Base-by-base conservation (phyloP, 2,113 vertebrate species). In the Bettongia penicillata region DNA sequence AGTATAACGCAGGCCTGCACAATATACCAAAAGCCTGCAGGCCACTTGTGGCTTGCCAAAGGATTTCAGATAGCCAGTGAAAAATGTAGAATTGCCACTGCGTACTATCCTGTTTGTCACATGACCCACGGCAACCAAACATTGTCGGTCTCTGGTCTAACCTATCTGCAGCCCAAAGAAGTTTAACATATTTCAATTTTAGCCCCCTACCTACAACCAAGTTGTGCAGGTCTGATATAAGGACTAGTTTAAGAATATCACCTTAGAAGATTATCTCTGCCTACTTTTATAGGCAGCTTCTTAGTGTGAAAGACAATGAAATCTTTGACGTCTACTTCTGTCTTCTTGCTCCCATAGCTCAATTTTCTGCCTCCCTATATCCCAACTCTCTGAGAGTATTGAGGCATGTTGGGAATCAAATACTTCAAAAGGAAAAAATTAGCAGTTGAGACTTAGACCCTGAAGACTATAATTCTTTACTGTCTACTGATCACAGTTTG, bases 401-500 rank as follows among this genome's bases (percentile, higher is more conserved):
- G 51, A 90, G 49, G 77, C 7, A 91, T 90, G 31, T 53, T 96
- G 68, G 61, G 53, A 96, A 96, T 92, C 14, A 23, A 96, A 55
- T 95, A 68, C 89, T 94, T 92, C 52, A 50, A 23, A 61, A 0
- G 97, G 97, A 97, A 96, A 37, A 68, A 68, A 68, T 31, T 96
- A 95, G 84, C 93, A 47, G 89, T 94, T 93, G 93, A 96, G 53
- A 89, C 96, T 84, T 94, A 0, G 0, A 50, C 93, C 91, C 90
- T 96, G 51, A 28, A 97, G 61, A 95, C 50, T 93, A n/a, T 91
- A 93, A n/a, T 31, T 97, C 95, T 98, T 97, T 97, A 53, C 95
- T 93, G 94, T 97, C 96, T 97, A 48, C 68, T 97, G 95, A 97
- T 98, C 92, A 93, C 90, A 91, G 89, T 47, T 98, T 97, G 95